A percentile compares a stretch with the other conserved stretches of the same genome.
Conservation (phyloP, 2,888 invertebrate species). For the Drosophila picticornis region DNA sequence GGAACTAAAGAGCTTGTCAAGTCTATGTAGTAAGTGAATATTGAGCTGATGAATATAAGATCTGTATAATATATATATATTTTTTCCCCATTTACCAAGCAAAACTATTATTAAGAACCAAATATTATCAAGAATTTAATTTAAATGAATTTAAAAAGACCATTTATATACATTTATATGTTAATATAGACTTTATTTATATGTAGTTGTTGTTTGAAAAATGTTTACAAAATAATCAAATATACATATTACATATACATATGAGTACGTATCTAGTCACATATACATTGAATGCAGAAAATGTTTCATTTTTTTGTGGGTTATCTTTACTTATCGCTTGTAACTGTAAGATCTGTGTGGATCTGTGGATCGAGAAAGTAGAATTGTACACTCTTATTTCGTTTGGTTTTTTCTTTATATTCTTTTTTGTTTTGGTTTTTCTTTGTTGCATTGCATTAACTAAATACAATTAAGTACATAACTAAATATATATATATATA, state of each 20-base stretch:
- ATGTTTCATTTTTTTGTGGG: slow-evolving; percentile 64
- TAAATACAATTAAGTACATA: slow-evolving; percentile 55
- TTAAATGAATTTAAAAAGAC: not conserved
- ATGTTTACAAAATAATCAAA: slow-evolving; percentile 84
- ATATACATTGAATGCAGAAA: slow-evolving; percentile 81
- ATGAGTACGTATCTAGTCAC: slow-evolving; percentile 77
- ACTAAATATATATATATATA: slow-evolving; percentile 46
- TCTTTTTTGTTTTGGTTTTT: slow-evolving; percentile 18
- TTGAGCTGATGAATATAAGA: not conserved
- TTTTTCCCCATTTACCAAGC: too few relatives aligned
- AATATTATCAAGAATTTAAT: not conserved
- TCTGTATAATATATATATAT: not conserved
- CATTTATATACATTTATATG: slow-evolving; percentile 76
- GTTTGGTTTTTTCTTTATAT: slow-evolving; percentile 22
- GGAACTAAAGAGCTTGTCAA: too few relatives aligned
- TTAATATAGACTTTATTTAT: slow-evolving; percentile 83
- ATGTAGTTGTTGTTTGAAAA: slow-evolving; percentile 82
- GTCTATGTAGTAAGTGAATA: too few relatives aligned
- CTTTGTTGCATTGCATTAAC: slow-evolving; percentile 43
- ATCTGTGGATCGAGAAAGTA: slow-evolving; percentile 47
- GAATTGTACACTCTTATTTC: slow-evolving; percentile 45
- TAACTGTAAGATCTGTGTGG: slow-evolving; percentile 20
- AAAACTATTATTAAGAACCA: too few relatives aligned
- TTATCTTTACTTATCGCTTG: slow-evolving; percentile 38
- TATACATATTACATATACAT: slow-evolving; percentile 79